These are phyloP conservation scores for Crocidura indochinensis DNA, from an alignment of 2,797 vertebrate genomes.

Conservation along the genomic window DNA sequence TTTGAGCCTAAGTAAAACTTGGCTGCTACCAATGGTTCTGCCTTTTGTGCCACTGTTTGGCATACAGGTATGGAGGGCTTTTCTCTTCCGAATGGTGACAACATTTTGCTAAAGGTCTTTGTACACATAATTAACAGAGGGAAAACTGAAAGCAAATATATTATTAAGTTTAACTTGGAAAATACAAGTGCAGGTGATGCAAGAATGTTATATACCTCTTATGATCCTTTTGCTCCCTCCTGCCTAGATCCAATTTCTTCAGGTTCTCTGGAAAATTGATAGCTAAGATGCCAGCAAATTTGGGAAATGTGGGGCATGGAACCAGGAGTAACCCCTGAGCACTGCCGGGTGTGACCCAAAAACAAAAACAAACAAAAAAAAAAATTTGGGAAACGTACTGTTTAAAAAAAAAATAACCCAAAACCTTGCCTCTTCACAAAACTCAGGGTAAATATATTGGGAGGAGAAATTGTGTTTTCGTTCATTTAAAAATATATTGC, in stretches of 20 bases:
- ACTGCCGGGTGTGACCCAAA: too few relatives aligned
- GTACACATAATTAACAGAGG: not conserved
- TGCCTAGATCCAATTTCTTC: conserved; percentile 25
- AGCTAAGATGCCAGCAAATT: conserved; percentile 44
- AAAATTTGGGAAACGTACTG: conserved; percentile 45
- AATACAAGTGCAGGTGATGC: not conserved
- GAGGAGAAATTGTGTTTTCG: not conserved
- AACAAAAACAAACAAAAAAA: too few relatives aligned
- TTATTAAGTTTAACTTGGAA: not conserved
- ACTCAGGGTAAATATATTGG: not conserved
- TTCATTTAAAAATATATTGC: conserved; percentile 27
- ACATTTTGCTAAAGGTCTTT: not conserved
- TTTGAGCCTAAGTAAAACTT: not conserved
- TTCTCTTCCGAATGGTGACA: conserved; percentile 3
- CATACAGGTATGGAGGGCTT: not conserved
- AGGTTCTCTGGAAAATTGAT: conserved; percentile 46
- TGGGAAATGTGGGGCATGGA: conserved; percentile 25
- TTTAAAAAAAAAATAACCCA: conserved; percentile 29
- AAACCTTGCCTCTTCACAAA: too few relatives aligned
- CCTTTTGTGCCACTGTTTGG: not conserved
- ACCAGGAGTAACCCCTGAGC: too few relatives aligned
- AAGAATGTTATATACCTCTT: not conserved
- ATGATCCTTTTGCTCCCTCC: conserved; percentile 11
- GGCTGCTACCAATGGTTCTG: not conserved
- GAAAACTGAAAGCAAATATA: not conserved